Percentiles rank a stretch among this genome's conserved stretches.
phyloP scores from a whole-genome alignment of 2,113 vertebrate species.

The Anarhynchus alexandrinus region DNA sequence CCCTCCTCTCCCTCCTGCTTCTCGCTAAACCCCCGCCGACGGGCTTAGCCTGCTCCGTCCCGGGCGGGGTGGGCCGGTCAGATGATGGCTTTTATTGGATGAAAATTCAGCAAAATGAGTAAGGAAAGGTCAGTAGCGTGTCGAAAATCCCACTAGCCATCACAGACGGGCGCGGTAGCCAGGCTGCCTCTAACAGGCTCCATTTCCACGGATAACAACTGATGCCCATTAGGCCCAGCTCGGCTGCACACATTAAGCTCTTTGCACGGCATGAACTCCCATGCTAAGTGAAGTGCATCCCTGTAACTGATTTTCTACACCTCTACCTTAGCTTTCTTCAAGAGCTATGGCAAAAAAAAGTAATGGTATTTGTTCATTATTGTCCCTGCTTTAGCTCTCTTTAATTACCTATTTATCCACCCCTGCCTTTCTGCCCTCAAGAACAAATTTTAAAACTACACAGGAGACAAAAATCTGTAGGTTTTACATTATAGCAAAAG shows the following conservation, averaged over 20 bases:
- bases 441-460: not conserved
- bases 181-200: constrained; percentile 32
- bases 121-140: not conserved
- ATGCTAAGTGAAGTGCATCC: constrained; percentile 57
- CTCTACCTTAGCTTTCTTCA: not conserved
- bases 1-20: not conserved
- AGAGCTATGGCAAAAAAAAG: not conserved
- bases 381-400: not conserved
- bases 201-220: constrained; percentile 45
- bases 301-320: constrained; percentile 24
- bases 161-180: not conserved
- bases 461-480: not conserved
- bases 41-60: not conserved
- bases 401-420: not conserved
- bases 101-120: constrained; percentile 21
- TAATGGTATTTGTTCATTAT: constrained; percentile 16
- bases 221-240: constrained; percentile 56
- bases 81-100: not conserved
- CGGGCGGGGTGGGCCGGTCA: not conserved
- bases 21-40: not conserved
- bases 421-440: not conserved
- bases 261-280: constrained; percentile 63
- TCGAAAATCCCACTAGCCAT: not conserved
- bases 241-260: constrained; percentile 59
- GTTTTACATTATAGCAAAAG: not conserved